A percentile compares a stretch with the other conserved stretches of the same genome.
These are phyloP conservation scores for Hemistola chrysoprasaria DNA, from an alignment of 2,888 invertebrate genomes.

Conservation along the genomic window DNA sequence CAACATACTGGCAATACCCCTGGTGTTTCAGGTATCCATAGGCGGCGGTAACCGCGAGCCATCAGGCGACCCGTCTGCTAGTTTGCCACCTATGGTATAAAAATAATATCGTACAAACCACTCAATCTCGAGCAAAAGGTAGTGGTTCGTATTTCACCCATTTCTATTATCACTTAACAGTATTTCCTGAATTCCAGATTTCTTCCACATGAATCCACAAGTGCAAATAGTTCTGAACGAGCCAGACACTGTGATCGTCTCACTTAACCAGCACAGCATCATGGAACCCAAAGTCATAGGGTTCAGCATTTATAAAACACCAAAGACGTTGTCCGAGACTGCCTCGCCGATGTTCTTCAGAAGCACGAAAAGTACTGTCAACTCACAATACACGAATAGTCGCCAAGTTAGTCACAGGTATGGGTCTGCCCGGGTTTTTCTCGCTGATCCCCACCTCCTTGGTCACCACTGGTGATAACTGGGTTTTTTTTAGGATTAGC, in stretches of 20 bases:
- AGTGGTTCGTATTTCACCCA: too few species aligned
- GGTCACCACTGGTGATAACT: too few species aligned
- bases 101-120: too few species aligned
- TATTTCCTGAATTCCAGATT: slow-evolving; percentile 80
- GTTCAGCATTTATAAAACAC: slow-evolving; percentile 91
- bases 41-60: too few species aligned
- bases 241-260: slow-evolving; percentile 85
- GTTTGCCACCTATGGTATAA: too few species aligned
- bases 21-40: too few species aligned
- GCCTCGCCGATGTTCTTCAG: slow-evolving; percentile 92
- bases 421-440: not conserved
- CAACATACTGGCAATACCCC: too few species aligned
- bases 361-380: slow-evolving; percentile 92
- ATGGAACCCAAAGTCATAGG: slow-evolving; percentile 97
- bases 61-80: too few species aligned
- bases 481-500: too few species aligned
- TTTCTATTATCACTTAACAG: not conserved
- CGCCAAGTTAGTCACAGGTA: slow-evolving; percentile 88
- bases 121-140: too few species aligned
- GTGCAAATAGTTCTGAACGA: slow-evolving; percentile 90
- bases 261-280: slow-evolving; percentile 93
- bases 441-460: too few species aligned
- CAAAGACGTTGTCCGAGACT: slow-evolving; percentile 87
- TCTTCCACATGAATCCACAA: slow-evolving; percentile 96
- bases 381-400: slow-evolving; percentile 96